Evolutionary conservation across 2,797 vertebrate genomes (phyloP).

Genomic region (Acrocephalus scirpaceus): DNA sequence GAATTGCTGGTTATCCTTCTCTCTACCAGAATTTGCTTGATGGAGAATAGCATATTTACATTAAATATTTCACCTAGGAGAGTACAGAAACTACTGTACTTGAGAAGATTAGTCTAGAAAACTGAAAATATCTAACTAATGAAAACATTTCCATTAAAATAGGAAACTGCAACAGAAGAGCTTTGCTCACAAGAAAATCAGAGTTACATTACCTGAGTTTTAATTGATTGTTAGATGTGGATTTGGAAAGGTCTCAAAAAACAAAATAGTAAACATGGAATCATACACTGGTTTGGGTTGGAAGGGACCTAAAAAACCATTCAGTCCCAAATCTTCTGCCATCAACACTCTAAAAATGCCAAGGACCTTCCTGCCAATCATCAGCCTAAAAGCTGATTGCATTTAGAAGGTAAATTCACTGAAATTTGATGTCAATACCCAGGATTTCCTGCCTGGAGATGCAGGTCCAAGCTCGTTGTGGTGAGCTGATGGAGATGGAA

Average conservation of each 20-base stretch:
- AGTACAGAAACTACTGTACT: not conserved
- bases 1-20: not conserved
- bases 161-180: not conserved
- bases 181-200: not conserved
- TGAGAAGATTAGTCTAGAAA: not conserved
- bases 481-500: not conserved
- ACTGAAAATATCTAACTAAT: not conserved
- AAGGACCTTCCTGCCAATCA: not conserved
- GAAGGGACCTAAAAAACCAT: not conserved
- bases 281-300: not conserved
- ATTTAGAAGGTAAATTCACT: not conserved
- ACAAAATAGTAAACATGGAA: not conserved
- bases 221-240: not conserved
- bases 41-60: not conserved
- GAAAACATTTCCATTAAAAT: not conserved
- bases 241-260: not conserved
- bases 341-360: not conserved
- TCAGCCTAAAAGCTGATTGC: not conserved
- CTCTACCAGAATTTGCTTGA: not conserved
- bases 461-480: accelerated
- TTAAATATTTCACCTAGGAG: not conserved
- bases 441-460: not conserved
- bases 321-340: not conserved
- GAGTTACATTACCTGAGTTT: not conserved
- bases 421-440: not conserved